Evolutionary conservation across 2,888 invertebrate genomes (phyloP).

Genomic region (Charanyca ferruginea): DNA sequence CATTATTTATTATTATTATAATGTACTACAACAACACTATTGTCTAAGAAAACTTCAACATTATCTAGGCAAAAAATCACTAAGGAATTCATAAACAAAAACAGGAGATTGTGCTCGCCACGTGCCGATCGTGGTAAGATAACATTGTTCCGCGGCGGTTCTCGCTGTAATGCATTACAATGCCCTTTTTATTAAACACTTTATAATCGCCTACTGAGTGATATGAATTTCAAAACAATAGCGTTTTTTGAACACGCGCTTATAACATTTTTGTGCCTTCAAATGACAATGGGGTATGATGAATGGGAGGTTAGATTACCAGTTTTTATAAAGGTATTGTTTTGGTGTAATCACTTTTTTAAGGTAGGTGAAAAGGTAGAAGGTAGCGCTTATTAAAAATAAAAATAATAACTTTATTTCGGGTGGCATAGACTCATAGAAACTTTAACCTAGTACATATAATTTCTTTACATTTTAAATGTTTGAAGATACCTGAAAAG

Average conservation of each 20-base stretch:
- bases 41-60: conserved; percentile 41
- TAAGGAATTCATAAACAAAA: conserved; percentile 76
- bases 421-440: too few species aligned
- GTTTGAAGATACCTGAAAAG: too few species aligned
- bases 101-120: conserved; percentile 74
- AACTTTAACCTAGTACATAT: too few species aligned
- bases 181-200: conserved; percentile 56
- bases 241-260: conserved; percentile 43
- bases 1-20: neutral
- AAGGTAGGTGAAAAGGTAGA: too few species aligned
- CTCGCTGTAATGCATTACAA: conserved; percentile 51
- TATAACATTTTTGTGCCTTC: conserved; percentile 41
- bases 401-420: too few species aligned
- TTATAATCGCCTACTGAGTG: conserved; percentile 55
- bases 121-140: conserved; percentile 85
- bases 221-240: conserved; percentile 60
- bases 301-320: conserved; percentile 23
- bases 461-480: too few species aligned
- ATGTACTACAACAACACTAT: conserved; percentile 32
- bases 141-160: conserved; percentile 77
- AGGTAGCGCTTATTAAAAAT: too few species aligned
- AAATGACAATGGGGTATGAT: conserved; percentile 46
- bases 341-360: too few species aligned
- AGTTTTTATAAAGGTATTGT: conserved; percentile 20
- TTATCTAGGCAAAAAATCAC: conserved; percentile 52